These are phyloP conservation scores for Bugulina stolonifera DNA, from an alignment of 2,888 invertebrate species.

Conservation along the genomic window DNA sequence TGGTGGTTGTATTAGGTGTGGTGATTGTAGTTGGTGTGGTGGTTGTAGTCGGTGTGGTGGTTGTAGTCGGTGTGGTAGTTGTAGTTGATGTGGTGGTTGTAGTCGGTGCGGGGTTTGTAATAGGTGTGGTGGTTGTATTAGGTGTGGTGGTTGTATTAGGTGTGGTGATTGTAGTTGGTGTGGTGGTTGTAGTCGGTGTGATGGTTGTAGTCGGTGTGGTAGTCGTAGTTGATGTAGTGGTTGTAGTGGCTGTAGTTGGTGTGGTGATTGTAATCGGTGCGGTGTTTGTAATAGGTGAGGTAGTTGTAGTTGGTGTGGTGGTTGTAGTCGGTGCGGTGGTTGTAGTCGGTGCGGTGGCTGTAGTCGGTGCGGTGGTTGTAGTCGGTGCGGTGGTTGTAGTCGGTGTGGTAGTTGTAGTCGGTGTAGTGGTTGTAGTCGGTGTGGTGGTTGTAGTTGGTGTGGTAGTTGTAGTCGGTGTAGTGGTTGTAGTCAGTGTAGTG, in stretches of 20 bases:
- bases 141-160: neutral
- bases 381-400: neutral
- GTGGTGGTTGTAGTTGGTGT: no score
- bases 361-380: constrained; percentile 3
- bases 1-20: neutral
- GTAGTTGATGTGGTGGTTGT: neutral
- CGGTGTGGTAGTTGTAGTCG: no score
- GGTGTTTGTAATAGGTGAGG: neutral
- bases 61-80: neutral
- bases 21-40: neutral
- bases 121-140: neutral
- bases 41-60: neutral
- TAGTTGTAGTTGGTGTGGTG: neutral
- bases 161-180: neutral
- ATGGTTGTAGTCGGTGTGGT: neutral
- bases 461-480: neutral
- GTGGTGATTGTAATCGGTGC: no score
- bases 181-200: neutral
- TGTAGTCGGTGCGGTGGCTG: neutral
- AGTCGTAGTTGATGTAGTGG: neutral
- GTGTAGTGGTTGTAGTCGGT: no score
- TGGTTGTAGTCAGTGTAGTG: neutral
- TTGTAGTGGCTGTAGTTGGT: no score
- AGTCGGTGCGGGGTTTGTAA: neutral
- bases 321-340: no score